These are phyloP conservation scores for Bombus waltoni DNA, from an alignment of 1,140 invertebrate genomes.

Conservation along the genomic window DNA sequence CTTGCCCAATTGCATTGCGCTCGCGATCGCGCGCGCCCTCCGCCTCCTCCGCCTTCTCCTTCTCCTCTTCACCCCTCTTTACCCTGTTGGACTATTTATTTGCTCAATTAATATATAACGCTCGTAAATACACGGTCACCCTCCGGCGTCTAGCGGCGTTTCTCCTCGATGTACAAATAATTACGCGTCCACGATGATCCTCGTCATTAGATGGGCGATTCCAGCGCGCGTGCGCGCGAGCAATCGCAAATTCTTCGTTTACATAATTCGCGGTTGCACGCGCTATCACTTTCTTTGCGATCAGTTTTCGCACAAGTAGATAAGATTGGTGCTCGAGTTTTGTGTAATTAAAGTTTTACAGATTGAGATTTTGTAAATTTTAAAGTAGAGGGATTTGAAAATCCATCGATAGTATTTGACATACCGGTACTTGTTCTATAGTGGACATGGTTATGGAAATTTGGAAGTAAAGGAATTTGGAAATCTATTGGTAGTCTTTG, in stretches of 20 bases:
- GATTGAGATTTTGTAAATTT: too few species aligned
- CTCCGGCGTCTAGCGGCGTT: conserved; percentile 52
- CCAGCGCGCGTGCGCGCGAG: conserved; percentile 22
- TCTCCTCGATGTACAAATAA: conserved; percentile 76
- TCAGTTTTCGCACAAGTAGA: not conserved
- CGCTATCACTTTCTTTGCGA: not conserved
- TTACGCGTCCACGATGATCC: conserved; percentile 76
- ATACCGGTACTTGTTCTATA: too few species aligned
- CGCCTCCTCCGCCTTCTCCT: not conserved
- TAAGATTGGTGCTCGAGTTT: too few species aligned
- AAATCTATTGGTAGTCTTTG: too few species aligned
- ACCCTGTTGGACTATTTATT: conserved; percentile 77
- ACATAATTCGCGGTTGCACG: conserved; percentile 13
- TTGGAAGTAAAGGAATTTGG: too few species aligned
- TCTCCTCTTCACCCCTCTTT: not conserved
- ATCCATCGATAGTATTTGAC: too few species aligned
- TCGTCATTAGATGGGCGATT: conserved; percentile 69
- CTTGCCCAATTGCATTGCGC: conserved; percentile 36
- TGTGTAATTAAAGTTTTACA: too few species aligned
- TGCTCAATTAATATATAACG: conserved; percentile 82
- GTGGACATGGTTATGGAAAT: too few species aligned
- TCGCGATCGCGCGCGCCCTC: not conserved
- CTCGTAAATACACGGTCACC: conserved; percentile 79
- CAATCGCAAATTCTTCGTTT: conserved; percentile 45
- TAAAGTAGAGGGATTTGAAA: too few species aligned